Evolutionary conservation across 2,888 invertebrate genomes (phyloP).

Genomic region (Ypsolopha sequella): DNA sequence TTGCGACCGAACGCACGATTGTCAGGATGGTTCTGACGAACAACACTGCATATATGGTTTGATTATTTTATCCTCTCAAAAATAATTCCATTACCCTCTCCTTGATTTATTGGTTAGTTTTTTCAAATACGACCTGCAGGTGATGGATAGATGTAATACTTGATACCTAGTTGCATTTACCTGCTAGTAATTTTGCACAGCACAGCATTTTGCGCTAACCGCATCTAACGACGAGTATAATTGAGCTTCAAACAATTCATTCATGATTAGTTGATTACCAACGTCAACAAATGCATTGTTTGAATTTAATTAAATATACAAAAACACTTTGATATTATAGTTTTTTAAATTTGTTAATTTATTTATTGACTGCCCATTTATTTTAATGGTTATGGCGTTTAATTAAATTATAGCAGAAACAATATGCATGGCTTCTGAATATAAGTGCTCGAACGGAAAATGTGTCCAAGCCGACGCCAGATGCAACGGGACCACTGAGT

Average conservation of each 20-base stretch:
- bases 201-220: no score
- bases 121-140: no score
- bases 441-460: conserved; percentile 74
- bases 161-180: no score
- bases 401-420: conserved; percentile 50
- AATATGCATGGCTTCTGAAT: conserved; percentile 67
- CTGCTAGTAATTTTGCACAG: no score
- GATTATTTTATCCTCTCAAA: conserved; percentile 16
- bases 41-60: conserved; percentile 64
- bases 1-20: conserved; percentile 69
- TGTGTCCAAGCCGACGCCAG: conserved; percentile 66
- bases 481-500: conserved; percentile 67
- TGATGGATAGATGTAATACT: no score
- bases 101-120: no score
- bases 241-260: background rate
- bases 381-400: conserved; percentile 38
- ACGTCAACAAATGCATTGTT: background rate
- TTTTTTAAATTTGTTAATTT: conserved; percentile 3
- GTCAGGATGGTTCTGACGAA: conserved; percentile 73
- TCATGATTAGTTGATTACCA: background rate
- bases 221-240: no score
- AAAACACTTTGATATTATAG: conserved; percentile 2
- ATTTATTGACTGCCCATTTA: background rate
- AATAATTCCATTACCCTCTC: no score
- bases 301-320: background rate